Evolutionary conservation across 2,797 vertebrate genomes (phyloP).

Genomic region (Tenualosa ilisha): DNA sequence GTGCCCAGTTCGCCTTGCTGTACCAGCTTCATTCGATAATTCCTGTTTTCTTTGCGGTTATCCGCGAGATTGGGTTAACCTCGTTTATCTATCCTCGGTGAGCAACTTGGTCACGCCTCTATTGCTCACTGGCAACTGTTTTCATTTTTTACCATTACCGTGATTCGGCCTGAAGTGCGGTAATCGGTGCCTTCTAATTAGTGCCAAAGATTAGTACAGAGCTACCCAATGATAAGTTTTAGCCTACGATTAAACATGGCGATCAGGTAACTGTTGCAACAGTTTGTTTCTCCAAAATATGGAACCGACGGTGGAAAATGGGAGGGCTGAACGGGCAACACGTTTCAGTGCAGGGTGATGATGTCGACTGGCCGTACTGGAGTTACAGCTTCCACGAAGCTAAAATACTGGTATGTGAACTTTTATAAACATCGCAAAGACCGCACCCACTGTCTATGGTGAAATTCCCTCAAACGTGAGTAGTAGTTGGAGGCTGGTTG

Average conservation of each 20-base stretch:
- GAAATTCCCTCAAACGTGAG: background rate
- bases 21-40: background rate
- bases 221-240: background rate
- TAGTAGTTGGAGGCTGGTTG: too few relatives aligned
- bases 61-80: background rate
- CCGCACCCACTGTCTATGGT: background rate
- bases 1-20: background rate
- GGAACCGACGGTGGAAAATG: background rate
- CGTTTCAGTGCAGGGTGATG: background rate
- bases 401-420: background rate
- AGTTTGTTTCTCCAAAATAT: background rate
- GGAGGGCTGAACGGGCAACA: constrained; percentile 1
- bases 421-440: background rate
- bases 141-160: background rate
- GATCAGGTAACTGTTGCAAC: background rate
- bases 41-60: background rate
- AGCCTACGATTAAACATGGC: background rate
- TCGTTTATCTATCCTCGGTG: background rate
- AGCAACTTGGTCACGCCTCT: constrained; percentile 1
- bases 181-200: background rate
- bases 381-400: background rate
- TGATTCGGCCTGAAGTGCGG: background rate
- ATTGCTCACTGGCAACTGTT: background rate
- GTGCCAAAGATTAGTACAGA: background rate
- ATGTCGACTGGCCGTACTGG: constrained; percentile 2